Evolutionary conservation across 2,888 invertebrate genomes (phyloP).

Genomic region (Mythimna vitellina): DNA sequence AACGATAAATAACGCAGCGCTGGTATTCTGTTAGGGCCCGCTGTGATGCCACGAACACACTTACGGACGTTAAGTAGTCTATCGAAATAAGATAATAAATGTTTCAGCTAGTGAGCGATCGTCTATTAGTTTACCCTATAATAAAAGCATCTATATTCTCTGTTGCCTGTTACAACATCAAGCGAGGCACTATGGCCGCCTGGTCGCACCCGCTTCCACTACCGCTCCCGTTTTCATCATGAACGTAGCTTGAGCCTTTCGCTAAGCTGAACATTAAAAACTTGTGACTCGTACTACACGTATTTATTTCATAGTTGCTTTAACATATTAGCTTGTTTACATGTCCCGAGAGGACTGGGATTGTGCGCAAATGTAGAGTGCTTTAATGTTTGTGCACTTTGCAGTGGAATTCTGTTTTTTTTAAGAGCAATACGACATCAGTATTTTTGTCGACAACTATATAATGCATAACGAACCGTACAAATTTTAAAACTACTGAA

Average conservation of each 20-base stretch:
- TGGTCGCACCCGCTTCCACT: neutral
- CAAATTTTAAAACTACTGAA: neutral
- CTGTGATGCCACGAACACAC: too few species aligned
- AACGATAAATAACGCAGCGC: too few species aligned
- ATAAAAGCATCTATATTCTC: neutral
- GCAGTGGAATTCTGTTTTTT: neutral
- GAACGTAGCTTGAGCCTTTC: slow-evolving; percentile 15
- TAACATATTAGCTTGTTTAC: slow-evolving; percentile 49
- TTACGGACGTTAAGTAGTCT: too few species aligned
- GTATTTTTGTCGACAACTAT: neutral
- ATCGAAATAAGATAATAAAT: too few species aligned
- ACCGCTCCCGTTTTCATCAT: neutral
- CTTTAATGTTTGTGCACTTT: slow-evolving; percentile 24
- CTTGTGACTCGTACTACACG: slow-evolving; percentile 32
- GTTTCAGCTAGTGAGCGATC: neutral
- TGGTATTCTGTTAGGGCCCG: too few species aligned
- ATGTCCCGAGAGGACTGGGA: slow-evolving; percentile 21
- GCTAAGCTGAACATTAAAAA: slow-evolving; percentile 42
- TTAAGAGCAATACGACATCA: neutral
- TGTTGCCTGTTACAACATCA: too few species aligned
- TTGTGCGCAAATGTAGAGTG: slow-evolving; percentile 28
- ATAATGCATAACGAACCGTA: neutral
- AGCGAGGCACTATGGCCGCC: neutral
- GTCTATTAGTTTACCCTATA: neutral
- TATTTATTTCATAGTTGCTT: slow-evolving; percentile 48